These are phyloP conservation scores for Catocala nupta DNA, from an alignment of 2,888 invertebrate genomes.

Conservation along the genomic window DNA sequence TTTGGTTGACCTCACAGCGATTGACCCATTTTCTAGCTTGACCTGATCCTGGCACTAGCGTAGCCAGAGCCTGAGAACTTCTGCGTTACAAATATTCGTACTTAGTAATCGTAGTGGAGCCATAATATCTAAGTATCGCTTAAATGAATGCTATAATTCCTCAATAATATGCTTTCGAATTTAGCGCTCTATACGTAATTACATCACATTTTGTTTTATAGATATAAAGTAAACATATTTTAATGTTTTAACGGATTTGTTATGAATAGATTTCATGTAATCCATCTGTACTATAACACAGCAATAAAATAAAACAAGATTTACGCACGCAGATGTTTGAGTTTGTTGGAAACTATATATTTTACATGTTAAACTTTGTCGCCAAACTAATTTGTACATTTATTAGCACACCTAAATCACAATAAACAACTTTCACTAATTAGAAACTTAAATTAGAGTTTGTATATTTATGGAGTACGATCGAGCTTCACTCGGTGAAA, in stretches of 20 bases:
- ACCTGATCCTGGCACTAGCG: no score
- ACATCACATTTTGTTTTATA: slow-evolving; percentile 23
- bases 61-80: no score
- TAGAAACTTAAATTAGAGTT: slow-evolving; percentile 22
- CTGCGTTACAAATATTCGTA: no score
- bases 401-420: slow-evolving; percentile 4
- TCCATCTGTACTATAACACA: slow-evolving; percentile 21
- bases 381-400: slow-evolving; percentile 9
- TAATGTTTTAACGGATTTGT: slow-evolving; percentile 39
- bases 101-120: no score
- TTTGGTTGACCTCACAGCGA: no score
- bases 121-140: background rate
- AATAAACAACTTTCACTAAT: slow-evolving; percentile 28
- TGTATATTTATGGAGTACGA: slow-evolving; percentile 15
- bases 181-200: background rate
- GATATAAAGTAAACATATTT: slow-evolving; percentile 28
- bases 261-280: slow-evolving; percentile 37
- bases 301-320: slow-evolving; percentile 20
- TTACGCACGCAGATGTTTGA: background rate
- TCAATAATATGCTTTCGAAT: background rate
- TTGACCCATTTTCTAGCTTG: no score
- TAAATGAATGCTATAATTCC: background rate
- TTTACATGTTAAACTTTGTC: slow-evolving; percentile 5
- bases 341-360: background rate
- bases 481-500: slow-evolving; percentile 14